Conservation (phyloP, 2,888 invertebrate species). For the Actias luna region DNA sequence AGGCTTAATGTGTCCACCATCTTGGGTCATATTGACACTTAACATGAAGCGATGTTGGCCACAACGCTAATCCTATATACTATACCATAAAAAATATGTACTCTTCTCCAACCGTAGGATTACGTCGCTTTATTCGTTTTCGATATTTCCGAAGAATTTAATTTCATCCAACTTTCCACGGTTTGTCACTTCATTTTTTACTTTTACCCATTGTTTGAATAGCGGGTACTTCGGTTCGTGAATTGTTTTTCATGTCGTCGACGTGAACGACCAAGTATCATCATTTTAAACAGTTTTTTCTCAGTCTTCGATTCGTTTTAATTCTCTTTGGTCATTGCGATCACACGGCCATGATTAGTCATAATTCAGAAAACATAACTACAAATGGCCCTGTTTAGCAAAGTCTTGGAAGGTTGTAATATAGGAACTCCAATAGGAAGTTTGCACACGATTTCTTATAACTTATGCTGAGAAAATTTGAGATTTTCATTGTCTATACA, state of each 20-base stretch:
- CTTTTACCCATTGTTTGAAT: neutral
- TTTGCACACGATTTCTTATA: neutral
- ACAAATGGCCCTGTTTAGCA: neutral
- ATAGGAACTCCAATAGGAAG: no score
- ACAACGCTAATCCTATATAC: no score
- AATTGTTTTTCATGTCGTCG: neutral
- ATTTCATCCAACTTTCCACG: neutral
- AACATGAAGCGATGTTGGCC: no score
- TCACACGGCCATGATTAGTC: neutral
- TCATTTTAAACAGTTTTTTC: neutral
- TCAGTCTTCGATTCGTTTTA: neutral
- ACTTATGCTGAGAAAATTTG: neutral
- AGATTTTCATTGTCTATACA: neutral
- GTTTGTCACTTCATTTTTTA: neutral
- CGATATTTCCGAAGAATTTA: slow-evolving; percentile 1
- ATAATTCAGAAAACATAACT: neutral
- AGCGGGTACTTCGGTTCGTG: neutral
- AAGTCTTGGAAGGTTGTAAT: neutral
- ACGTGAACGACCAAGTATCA: neutral
- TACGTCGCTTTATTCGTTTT: no score
- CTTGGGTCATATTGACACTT: no score
- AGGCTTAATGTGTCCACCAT: no score
- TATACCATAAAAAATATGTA: no score
- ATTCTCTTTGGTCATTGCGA: neutral
- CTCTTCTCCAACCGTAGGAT: no score